These are phyloP conservation scores for Ovis canadensis DNA, from an alignment of 2,113 vertebrate species.

Conservation along the genomic window DNA sequence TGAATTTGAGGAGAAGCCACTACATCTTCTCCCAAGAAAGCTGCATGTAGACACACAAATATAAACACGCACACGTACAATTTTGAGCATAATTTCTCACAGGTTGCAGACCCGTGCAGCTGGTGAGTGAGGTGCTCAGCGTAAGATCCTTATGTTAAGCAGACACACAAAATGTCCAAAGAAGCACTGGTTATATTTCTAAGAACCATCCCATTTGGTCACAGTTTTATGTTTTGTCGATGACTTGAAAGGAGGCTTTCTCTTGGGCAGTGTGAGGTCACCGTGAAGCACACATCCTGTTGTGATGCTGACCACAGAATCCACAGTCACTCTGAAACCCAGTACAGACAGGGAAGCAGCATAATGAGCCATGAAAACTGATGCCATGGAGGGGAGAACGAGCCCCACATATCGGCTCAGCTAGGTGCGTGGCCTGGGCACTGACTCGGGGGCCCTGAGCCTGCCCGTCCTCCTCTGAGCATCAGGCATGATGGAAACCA, in stretches of 20 bases:
- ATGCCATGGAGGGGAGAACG: accelerated
- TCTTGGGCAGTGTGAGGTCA: background rate
- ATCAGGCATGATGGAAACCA: background rate
- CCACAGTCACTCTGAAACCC: background rate
- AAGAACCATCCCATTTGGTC: background rate
- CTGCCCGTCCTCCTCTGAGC: background rate
- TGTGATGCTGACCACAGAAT: background rate
- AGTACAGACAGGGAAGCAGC: accelerated
- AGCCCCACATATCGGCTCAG: too few species aligned
- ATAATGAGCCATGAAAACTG: accelerated
- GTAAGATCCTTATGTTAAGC: background rate
- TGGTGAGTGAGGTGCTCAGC: background rate
- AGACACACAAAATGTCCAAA: accelerated
- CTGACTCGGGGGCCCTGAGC: background rate
- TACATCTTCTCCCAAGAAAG: background rate
- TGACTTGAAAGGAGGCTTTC: background rate
- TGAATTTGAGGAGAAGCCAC: background rate
- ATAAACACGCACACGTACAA: accelerated
- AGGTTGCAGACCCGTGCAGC: accelerated
- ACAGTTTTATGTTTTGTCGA: background rate
- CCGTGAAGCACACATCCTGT: accelerated
- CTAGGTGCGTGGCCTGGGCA: too few species aligned
- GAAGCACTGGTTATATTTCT: background rate
- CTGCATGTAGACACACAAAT: background rate
- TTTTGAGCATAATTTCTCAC: background rate